A percentile compares a stretch with the other conserved stretches of the same genome.
Conservation (phyloP, 2,113 vertebrate species). For the Leucopsar rothschildi region DNA sequence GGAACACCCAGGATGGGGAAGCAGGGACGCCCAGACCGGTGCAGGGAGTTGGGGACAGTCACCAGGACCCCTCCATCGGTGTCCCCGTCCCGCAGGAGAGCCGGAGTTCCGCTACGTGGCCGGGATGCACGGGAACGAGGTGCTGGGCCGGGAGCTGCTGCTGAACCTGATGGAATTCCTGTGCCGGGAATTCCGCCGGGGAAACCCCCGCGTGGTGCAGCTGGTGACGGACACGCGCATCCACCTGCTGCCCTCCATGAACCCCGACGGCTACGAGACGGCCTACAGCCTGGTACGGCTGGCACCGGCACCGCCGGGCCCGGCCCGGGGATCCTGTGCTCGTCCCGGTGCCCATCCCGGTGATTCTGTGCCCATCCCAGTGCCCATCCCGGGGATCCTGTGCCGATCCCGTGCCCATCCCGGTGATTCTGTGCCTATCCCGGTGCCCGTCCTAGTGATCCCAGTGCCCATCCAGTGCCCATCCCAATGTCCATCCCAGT, state of each 20-base stretch:
- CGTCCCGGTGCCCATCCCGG: no score
- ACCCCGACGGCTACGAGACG: conserved; percentile 91
- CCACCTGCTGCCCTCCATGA: conserved; percentile 94
- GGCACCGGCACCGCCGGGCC: not conserved
- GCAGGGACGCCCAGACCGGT: not conserved
- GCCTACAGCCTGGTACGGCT: conserved; percentile 83
- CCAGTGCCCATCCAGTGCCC: no score
- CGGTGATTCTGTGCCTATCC: no score
- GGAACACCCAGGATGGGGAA: not conserved
- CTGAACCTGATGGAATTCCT: conserved; percentile 94
- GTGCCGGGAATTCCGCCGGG: conserved; percentile 83
- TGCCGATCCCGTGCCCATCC: no score
- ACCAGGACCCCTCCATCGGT: rapidly evolving
- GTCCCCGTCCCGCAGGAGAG: conserved; percentile 74
- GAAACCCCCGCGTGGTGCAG: conserved; percentile 79
- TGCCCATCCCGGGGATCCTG: no score
- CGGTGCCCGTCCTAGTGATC: no score
- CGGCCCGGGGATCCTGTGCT: no score
- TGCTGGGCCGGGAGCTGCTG: conserved; percentile 88
- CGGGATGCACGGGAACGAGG: conserved; percentile 96
- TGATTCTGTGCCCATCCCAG: no score
- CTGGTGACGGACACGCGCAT: conserved; percentile 87
- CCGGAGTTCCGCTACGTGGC: conserved; percentile 96
- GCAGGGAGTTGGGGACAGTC: not conserved
- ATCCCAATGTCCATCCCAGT: not conserved